Conservation (phyloP, 35 echinoderm and acorn worm species). For the Hemicentrotus pulcherrimus region DNA sequence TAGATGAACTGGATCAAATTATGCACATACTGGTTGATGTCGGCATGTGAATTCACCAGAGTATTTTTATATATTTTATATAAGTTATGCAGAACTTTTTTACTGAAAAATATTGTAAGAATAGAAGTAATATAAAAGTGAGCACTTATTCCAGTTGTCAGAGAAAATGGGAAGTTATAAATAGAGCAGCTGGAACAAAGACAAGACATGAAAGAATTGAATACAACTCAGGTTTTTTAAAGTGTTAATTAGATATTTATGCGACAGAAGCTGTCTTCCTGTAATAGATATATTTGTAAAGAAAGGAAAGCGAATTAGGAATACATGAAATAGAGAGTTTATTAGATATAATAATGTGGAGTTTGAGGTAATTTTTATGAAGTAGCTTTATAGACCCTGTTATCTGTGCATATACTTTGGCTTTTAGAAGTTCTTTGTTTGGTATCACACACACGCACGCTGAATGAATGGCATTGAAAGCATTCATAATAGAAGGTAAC, state of each 20-base stretch:
- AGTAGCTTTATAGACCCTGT: background rate
- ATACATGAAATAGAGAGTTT: too few relatives aligned
- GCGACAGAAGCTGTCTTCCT: conserved; percentile 39
- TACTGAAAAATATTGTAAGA: conserved; percentile 48
- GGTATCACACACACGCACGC: background rate
- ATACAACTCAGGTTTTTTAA: conserved; percentile 43
- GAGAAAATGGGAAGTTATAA: background rate
- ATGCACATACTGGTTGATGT: conserved; percentile 91
- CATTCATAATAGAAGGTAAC: background rate
- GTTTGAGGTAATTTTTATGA: background rate
- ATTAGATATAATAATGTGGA: background rate
- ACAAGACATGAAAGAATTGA: background rate
- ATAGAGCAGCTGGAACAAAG: conserved; percentile 30
- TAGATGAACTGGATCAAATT: conserved; percentile 88
- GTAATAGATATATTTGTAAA: conserved; percentile 3
- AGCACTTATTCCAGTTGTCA: conserved; percentile 42
- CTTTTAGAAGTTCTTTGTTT: background rate
- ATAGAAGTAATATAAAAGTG: conserved; percentile 36
- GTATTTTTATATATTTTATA: conserved; percentile 59
- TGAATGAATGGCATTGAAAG: conserved; percentile 11
- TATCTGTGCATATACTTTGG: background rate
- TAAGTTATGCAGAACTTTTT: conserved; percentile 53
- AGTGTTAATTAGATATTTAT: conserved; percentile 7
- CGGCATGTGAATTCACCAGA: conserved; percentile 73
- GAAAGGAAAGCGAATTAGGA: background rate